These are phyloP conservation scores for Caenorhabditis doughertyi DNA, from an alignment of 2,888 invertebrate genomes.

Conservation along the genomic window DNA sequence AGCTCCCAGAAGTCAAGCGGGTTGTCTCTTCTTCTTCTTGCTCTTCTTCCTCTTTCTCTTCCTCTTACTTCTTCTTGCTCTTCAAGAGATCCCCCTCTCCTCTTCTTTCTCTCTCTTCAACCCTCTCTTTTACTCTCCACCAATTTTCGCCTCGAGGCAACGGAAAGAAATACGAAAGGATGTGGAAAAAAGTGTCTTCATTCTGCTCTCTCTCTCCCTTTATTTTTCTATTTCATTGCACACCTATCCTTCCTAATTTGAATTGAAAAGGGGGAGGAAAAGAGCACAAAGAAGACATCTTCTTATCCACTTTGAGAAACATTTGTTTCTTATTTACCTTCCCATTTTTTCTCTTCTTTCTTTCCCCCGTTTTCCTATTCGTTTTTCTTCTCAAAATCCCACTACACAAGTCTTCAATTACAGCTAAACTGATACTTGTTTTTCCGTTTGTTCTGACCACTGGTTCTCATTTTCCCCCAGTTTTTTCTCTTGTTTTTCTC, in stretches of 20 bases:
- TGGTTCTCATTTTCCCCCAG: not conserved
- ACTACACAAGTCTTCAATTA: not conserved
- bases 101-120: slow-evolving; percentile 11
- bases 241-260: slow-evolving; percentile 20
- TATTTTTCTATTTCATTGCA: slow-evolving; percentile 19
- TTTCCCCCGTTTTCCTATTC: too few relatives aligned
- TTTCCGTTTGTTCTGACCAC: too few relatives aligned
- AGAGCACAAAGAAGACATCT: too few relatives aligned
- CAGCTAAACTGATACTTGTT: slow-evolving; percentile 1
- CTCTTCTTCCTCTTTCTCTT: slow-evolving; percentile 7
- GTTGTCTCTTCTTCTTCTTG: slow-evolving; percentile 15
- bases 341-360: slow-evolving; percentile 8
- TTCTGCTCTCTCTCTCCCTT: slow-evolving; percentile 25
- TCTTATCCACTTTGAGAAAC: too few relatives aligned
- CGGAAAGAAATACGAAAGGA: slow-evolving; percentile 11
- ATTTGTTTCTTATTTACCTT: slow-evolving; percentile 1
- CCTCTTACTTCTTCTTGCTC: slow-evolving; percentile 13
- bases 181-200: slow-evolving; percentile 5
- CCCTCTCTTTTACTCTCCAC: slow-evolving; percentile 48
- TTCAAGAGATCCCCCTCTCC: slow-evolving; percentile 13
- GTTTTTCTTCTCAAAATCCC: not conserved
- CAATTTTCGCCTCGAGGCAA: slow-evolving; percentile 53
- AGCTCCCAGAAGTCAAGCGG: slow-evolving; percentile 52
- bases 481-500: slow-evolving; percentile 10
- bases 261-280: slow-evolving; percentile 6